Conservation (phyloP, 2,888 invertebrate genomes). For the Synanthedon andrenaeformis region DNA sequence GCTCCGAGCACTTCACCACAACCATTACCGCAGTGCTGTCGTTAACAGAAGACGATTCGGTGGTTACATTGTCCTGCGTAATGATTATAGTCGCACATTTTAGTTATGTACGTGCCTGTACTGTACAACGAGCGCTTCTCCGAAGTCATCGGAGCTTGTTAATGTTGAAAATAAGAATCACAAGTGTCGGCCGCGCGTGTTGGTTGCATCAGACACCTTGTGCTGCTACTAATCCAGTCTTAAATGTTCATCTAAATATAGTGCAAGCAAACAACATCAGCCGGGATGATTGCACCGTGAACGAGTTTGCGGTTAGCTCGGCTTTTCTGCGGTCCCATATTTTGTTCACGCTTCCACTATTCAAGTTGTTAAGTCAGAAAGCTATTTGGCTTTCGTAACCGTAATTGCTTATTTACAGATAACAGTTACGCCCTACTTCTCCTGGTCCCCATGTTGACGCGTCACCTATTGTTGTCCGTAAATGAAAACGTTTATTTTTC, state of each 20-base stretch:
- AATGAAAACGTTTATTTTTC: slow-evolving; percentile 33
- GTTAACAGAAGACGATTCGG: slow-evolving; percentile 37
- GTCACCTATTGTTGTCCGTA: slow-evolving; percentile 15
- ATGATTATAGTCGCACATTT: slow-evolving; percentile 25
- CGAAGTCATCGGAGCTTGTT: slow-evolving; percentile 10
- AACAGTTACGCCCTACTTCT: slow-evolving; percentile 4
- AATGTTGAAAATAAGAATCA: slow-evolving; percentile 22
- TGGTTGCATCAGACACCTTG: slow-evolving; percentile 35
- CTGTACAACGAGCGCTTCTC: background rate
- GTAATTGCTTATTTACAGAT: background rate
- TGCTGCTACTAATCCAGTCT: slow-evolving; percentile 40
- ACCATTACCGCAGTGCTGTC: slow-evolving; percentile 43
- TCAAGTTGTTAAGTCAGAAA: slow-evolving; percentile 5
- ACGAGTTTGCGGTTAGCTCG: slow-evolving; percentile 41
- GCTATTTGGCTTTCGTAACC: background rate
- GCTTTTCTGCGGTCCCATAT: slow-evolving; percentile 39
- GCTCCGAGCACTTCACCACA: slow-evolving; percentile 36
- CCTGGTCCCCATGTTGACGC: slow-evolving; percentile 12
- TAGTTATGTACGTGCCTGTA: background rate
- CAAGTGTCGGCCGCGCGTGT: slow-evolving; percentile 28
- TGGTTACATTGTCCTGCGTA: slow-evolving; percentile 29
- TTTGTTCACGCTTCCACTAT: slow-evolving; percentile 50
- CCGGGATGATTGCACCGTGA: slow-evolving; percentile 45
- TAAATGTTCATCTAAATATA: slow-evolving; percentile 48
- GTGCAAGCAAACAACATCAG: slow-evolving; percentile 31